Percentiles rank a stretch among this genome's conserved stretches.
These are phyloP conservation scores for Sminthurinus signatus DNA, from an alignment of 1,140 invertebrate species.

Conservation along the genomic window DNA sequence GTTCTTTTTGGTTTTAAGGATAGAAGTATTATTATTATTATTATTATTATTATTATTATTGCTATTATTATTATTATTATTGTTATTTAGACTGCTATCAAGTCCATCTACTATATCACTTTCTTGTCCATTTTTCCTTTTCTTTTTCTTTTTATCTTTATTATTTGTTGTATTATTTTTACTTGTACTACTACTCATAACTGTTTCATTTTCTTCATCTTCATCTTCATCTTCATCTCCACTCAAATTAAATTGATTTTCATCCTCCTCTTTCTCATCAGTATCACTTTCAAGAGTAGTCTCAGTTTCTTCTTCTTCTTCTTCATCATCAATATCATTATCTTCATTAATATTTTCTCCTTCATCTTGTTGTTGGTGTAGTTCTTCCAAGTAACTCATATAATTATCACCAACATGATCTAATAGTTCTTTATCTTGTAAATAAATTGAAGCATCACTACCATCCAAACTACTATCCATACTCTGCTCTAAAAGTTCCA, in stretches of 20 bases:
- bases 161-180: not conserved
- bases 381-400: constrained; percentile 36
- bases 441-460: constrained; percentile 24
- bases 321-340: constrained; percentile 1
- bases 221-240: constrained; percentile 5
- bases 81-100: no score
- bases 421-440: constrained; percentile 29
- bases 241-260: not conserved
- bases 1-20: no score
- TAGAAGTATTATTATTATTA: no score
- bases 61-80: no score
- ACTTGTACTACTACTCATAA: not conserved
- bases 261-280: constrained; percentile 2
- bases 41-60: no score
- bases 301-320: constrained; percentile 5
- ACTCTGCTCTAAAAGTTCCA: not conserved
- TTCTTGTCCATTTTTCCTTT: no score
- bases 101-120: no score
- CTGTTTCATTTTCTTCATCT: not conserved
- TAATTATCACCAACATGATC: constrained; percentile 36
- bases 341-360: not conserved
- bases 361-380: constrained; percentile 10
- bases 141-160: no score
- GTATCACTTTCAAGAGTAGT: not conserved
- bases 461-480: constrained; percentile 22